Conservation (phyloP, 2,888 invertebrate genomes). For the Heliconius ethilla region DNA sequence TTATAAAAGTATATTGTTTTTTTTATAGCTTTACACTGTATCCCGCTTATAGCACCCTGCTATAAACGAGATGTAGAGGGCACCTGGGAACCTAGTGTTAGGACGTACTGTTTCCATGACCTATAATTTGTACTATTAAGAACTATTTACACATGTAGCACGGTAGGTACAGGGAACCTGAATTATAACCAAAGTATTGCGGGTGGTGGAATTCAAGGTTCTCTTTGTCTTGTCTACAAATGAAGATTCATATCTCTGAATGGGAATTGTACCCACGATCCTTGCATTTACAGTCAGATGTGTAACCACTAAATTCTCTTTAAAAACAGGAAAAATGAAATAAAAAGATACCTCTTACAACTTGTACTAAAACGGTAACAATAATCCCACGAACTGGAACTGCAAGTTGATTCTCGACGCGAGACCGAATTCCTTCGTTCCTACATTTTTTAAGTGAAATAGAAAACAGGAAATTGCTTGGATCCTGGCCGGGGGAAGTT, state of each 20-base stretch:
- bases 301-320: not conserved
- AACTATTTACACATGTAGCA: not conserved
- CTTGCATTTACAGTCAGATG: no score
- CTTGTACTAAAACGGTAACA: slow-evolving; percentile 48
- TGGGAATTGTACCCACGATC: not conserved
- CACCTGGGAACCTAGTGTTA: no score
- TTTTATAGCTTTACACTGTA: no score
- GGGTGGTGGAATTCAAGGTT: not conserved
- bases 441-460: slow-evolving; percentile 47
- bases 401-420: slow-evolving; percentile 60
- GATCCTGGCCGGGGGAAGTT: slow-evolving; percentile 42
- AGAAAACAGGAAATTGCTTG: slow-evolving; percentile 57
- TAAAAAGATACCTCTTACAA: slow-evolving; percentile 28
- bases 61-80: no score
- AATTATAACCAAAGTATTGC: not conserved
- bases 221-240: not conserved
- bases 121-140: no score
- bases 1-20: no score
- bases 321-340: not conserved
- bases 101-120: no score
- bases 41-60: no score
- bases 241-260: no score
- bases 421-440: slow-evolving; percentile 48
- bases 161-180: not conserved
- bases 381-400: slow-evolving; percentile 60